Base-by-base conservation (phyloP, 37 sponge, comb jelly and placozoan species). In the Halisarca cf. caerulea region DNA sequence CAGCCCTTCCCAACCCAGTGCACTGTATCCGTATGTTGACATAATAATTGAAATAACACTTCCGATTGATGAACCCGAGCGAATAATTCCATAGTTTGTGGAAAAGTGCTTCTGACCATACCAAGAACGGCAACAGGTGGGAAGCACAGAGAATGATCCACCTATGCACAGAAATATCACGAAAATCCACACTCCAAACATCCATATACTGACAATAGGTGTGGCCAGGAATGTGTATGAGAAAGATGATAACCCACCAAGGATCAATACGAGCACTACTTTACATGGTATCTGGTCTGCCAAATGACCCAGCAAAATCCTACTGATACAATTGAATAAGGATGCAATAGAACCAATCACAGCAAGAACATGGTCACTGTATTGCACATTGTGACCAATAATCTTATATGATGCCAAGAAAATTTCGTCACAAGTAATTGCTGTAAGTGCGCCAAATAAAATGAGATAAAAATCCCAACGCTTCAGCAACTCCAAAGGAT, bases 91-190 rank as follows among this genome's bases (percentile, higher is more conserved):
- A 43, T 74, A 74, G 45, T 74, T 74, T 1, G 42, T 39, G 1
- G 45, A 32, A 44, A 74, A 40, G 45, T 40, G 32, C 2, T 41
- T 41, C 1, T 23, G 45, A 18, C 77, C 77, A 41, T 74, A 74
- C 77, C 77, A 74, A 17, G 21, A 1, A 23, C 44, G 23, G 7
- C n/a, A 36, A 44, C 77, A 74, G 20, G 42, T 37, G 32, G 77
- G 77, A 41, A 74, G 2, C 24, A 74, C 77, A 4, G 45, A 3
- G 18, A 37, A 20, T 24, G 42, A 17, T 44, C 77, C 77, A 2
- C 95, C 98, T 3, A 92, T 68, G 69, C 93, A 97, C 82, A 94
- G 91, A 86, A 90, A 97, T 32, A 97, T 78, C 18, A 84, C 60
- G 35, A 87, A 89, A 20, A 92, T 84, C 95, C 93, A 97, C 3